Evolutionary conservation across 2,797 vertebrate species (phyloP).

Genomic region (Coluber constrictor): DNA sequence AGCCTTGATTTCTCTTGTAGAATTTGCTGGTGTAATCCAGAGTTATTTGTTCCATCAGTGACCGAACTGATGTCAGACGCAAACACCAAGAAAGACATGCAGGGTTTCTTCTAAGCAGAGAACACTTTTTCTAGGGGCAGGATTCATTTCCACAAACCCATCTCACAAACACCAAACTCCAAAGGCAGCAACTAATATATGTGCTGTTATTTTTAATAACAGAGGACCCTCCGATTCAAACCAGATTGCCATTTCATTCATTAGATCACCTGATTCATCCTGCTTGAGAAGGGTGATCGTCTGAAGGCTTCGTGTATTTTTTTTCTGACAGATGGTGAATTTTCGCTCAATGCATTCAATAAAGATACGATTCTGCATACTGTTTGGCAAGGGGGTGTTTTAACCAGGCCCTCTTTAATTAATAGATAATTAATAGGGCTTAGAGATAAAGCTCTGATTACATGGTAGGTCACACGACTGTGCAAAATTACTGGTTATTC

Average conservation of each 20-base stretch:
- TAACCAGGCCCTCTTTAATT: neutral
- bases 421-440: neutral
- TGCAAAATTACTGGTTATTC: neutral
- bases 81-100: too few relatives aligned
- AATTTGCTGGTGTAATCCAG: neutral
- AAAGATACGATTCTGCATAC: neutral
- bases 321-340: neutral
- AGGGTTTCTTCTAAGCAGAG: neutral
- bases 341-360: neutral
- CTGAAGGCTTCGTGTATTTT: neutral
- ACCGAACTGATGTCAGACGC: neutral
- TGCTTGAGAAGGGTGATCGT: neutral
- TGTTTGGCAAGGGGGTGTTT: neutral
- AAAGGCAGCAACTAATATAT: neutral
- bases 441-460: neutral
- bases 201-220: neutral
- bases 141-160: neutral
- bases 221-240: neutral
- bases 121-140: neutral
- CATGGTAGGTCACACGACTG: neutral
- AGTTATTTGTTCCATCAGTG: neutral
- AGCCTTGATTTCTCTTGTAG: neutral
- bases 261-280: neutral
- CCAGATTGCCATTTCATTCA: neutral
- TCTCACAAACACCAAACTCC: neutral